These are phyloP conservation scores for Thomomys bottae DNA, from an alignment of 2,113 vertebrate genomes.

Conservation along the genomic window DNA sequence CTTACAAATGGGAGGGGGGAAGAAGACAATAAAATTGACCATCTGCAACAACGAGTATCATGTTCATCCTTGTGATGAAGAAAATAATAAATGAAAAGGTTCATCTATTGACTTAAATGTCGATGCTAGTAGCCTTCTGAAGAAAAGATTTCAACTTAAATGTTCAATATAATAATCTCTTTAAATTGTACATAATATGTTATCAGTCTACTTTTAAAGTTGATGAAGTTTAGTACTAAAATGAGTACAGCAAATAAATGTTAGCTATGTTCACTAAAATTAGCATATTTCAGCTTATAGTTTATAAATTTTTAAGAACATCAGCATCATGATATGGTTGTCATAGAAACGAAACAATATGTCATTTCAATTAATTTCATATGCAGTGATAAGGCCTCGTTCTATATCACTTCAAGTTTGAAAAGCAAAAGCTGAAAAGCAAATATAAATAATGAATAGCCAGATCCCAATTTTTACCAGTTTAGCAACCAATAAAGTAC, in stretches of 20 bases:
- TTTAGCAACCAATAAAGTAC: slow-evolving; percentile 70
- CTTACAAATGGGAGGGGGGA: not conserved
- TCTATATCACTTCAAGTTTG: slow-evolving; percentile 80
- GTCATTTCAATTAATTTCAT: slow-evolving; percentile 87
- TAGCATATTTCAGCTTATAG: slow-evolving; percentile 84
- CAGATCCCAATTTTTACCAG: slow-evolving; percentile 64
- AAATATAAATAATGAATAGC: slow-evolving; percentile 63
- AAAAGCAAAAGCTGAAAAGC: slow-evolving; percentile 81
- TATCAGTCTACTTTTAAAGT: slow-evolving; percentile 65
- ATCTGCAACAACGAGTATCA: slow-evolving; percentile 28
- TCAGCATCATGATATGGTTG: slow-evolving; percentile 87
- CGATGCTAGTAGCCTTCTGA: slow-evolving; percentile 18
- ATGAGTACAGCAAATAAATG: slow-evolving; percentile 80
- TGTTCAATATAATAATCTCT: slow-evolving; percentile 70
- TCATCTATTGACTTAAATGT: slow-evolving; percentile 40
- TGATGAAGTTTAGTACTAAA: slow-evolving; percentile 76
- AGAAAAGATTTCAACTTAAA: slow-evolving; percentile 69
- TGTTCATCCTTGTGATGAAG: slow-evolving; percentile 44
- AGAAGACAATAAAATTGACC: slow-evolving; percentile 22
- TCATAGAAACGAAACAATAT: slow-evolving; percentile 89
- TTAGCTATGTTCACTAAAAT: slow-evolving; percentile 80
- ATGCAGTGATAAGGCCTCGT: slow-evolving; percentile 78
- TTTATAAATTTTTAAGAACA: slow-evolving; percentile 88
- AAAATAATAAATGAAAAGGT: slow-evolving; percentile 51
- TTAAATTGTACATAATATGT: slow-evolving; percentile 62